Evolutionary conservation across 2,888 invertebrate species (phyloP).

Genomic region (Ectemnius lituratus): DNA sequence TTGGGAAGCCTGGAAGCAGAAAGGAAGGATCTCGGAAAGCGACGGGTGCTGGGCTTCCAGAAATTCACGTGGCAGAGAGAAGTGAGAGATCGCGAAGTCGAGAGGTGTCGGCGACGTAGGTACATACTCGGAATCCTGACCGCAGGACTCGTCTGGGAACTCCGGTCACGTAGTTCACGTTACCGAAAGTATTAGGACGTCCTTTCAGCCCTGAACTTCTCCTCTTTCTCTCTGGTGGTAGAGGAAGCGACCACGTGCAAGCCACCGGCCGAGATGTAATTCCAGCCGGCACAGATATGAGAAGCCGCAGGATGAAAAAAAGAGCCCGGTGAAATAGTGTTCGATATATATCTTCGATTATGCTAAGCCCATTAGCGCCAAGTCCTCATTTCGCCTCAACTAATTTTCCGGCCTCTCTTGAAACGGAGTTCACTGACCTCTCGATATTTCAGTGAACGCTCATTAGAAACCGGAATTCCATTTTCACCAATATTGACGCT

Average conservation of each 20-base stretch:
- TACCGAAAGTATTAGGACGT: constrained; percentile 41
- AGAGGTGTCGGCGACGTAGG: constrained; percentile 4
- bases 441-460: no score
- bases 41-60: neutral
- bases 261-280: constrained; percentile 12
- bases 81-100: neutral
- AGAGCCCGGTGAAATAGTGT: neutral
- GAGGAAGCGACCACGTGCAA: no score
- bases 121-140: constrained; percentile 9
- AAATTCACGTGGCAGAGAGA: neutral
- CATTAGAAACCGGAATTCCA: no score
- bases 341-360: constrained; percentile 52
- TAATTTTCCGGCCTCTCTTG: no score
- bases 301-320: neutral
- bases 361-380: constrained; percentile 47
- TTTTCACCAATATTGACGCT: no score
- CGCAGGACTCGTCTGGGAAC: constrained; percentile 10
- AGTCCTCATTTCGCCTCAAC: no score
- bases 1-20: neutral
- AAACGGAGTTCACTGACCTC: no score
- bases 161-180: constrained; percentile 48
- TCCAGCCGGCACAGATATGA: constrained; percentile 9
- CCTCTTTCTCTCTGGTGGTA: constrained; percentile 11
- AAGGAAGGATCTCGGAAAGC: neutral
- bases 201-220: constrained; percentile 27